phyloP scores from a whole-genome alignment of 2,888 invertebrate species.

The Apamea epomidion region DNA sequence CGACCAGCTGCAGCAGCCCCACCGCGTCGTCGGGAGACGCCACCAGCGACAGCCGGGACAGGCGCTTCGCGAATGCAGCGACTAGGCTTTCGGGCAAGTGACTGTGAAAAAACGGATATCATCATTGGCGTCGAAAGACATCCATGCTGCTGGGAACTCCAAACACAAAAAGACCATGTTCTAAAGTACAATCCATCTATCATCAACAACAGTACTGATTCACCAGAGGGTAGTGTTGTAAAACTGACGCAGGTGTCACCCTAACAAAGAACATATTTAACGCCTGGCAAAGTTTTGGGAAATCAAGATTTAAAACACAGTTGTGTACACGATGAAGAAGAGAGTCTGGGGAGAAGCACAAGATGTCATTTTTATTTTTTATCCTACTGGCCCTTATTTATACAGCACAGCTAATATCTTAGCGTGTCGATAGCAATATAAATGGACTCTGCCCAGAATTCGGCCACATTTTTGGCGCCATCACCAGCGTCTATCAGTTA shows the following conservation, averaged over 20 bases:
- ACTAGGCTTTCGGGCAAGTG: slow-evolving; percentile 97
- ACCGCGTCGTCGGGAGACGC: slow-evolving; percentile 95
- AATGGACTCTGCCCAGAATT: too few relatives aligned
- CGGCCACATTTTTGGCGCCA: too few relatives aligned
- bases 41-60: slow-evolving; percentile 95
- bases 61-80: slow-evolving; percentile 97
- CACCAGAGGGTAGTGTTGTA: neutral
- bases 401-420: too few relatives aligned
- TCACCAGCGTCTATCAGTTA: too few relatives aligned
- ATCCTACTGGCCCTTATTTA: too few relatives aligned
- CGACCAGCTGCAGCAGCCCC: slow-evolving; percentile 95
- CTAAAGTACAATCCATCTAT: neutral
- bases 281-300: too few relatives aligned
- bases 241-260: neutral
- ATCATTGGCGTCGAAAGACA: neutral
- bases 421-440: too few relatives aligned
- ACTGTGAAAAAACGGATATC: slow-evolving; percentile 80
- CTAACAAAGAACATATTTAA: neutral
- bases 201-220: neutral
- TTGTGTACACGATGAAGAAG: too few relatives aligned
- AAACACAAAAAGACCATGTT: neutral
- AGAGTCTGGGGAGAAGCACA: neutral
- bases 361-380: neutral
- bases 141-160: neutral
- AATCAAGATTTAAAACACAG: too few relatives aligned